Conservation (phyloP, 2,113 vertebrate species). For the Elachura formosa region DNA sequence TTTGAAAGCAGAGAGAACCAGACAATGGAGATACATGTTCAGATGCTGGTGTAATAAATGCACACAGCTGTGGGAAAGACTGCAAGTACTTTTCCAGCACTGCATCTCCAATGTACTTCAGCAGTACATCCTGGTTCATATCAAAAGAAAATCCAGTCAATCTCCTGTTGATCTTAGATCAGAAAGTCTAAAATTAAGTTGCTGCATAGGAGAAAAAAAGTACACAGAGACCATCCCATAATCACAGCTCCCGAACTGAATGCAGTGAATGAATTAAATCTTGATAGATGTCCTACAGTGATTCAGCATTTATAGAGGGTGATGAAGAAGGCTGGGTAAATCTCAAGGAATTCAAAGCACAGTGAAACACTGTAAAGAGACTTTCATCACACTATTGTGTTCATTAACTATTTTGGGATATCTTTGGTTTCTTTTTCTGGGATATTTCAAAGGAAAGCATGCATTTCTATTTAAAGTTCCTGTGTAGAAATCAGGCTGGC, state of each 20-base stretch:
- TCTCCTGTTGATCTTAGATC: background rate
- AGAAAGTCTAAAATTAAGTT: background rate
- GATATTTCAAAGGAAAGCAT: conserved; percentile 14
- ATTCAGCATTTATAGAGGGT: conserved; percentile 11
- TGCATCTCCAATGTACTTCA: background rate
- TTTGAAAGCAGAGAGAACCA: background rate
- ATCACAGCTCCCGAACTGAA: background rate
- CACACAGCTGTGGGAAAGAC: background rate
- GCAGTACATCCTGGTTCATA: background rate
- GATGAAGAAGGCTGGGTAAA: background rate
- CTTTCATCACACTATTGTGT: background rate
- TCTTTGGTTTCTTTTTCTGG: conserved; percentile 28
- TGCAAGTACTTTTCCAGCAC: background rate
- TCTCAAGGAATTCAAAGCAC: conserved; percentile 25
- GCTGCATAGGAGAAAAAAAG: background rate
- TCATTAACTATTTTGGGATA: background rate
- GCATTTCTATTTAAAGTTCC: conserved; percentile 33
- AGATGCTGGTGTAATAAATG: background rate
- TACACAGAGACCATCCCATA: background rate
- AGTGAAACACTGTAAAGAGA: background rate
- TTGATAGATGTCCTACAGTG: background rate
- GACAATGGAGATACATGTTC: background rate
- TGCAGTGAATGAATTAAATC: background rate
- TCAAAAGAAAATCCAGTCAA: background rate
- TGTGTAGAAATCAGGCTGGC: conserved; percentile 8